Base-by-base conservation (phyloP, 2,888 invertebrate species). In the Clostera curtula region DNA sequence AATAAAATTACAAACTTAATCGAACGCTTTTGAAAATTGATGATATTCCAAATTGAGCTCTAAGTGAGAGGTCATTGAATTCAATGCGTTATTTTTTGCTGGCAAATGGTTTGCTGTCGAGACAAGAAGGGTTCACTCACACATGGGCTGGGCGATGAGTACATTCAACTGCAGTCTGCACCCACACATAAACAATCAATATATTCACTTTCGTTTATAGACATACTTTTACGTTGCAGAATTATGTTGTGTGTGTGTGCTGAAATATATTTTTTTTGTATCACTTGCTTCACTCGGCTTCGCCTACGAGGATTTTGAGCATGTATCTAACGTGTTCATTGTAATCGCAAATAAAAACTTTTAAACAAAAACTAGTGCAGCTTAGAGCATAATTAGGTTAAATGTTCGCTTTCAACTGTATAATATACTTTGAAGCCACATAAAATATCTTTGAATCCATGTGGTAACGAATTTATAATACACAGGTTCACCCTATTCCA, bases 121-220 rank as follows among this genome's bases (percentile, higher is more conserved):
- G 69, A 75, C 75, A 54, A 58, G 72, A 79, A 80, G 82, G 80
- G 79, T 77, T 79, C 68, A 76, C 77, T 17, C 71, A 68, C 61
- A 79, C 76, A 49, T 24, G 12, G 8, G 24, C 24, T 46, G 53
- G 70, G 54, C 48, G 53, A 53, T 57, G 59, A 58, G 60, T 63
- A 51, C 40, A 44, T 57, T 56, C 53, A 52, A 58, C 45, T 74
- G 75, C 77, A 76, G 75, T 76, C 73, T 72, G 32, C 67, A 65
- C 70, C 61, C 73, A 57, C 41, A 31, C 43, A 37, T 6, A 30
- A 21, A 36, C 27, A 38, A 9, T 27, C 34, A 36, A 35, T 40
- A 33, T 44, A 42, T 49, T n/a, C n/a, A n/a, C 42, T 50, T 38
- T 50, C 7, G 12, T 30, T 24, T 30, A 32, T 36, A 41, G 43